phyloP scores from a whole-genome alignment of 1,140 invertebrate genomes.

The Drosophila elegans region DNA sequence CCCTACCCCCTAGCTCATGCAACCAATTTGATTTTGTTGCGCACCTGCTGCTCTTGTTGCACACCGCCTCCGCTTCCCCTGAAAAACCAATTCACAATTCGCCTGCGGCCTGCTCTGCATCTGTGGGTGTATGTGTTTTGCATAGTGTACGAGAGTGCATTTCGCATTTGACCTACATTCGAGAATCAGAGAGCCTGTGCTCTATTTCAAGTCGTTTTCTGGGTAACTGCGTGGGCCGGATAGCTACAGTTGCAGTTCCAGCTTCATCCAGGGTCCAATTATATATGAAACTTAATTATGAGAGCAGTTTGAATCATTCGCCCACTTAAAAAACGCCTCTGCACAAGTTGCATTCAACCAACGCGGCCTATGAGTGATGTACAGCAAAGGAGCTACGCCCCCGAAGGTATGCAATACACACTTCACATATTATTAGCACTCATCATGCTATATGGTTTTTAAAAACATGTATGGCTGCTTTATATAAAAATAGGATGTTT shows the following conservation, averaged over 20 bases:
- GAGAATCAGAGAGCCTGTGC: conserved; percentile 30
- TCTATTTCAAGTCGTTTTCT: conserved; percentile 25
- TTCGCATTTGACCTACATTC: conserved; percentile 75
- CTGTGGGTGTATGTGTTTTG: conserved; percentile 8
- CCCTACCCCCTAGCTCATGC: conserved; percentile 21
- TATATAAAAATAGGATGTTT: conserved; percentile 34
- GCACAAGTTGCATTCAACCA: conserved; percentile 13
- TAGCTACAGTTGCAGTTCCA: conserved; percentile 24
- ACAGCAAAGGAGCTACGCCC: conserved; percentile 29
- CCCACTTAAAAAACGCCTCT: conserved; percentile 2
- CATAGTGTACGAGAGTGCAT: conserved; percentile 57
- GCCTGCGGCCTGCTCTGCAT: conserved; percentile 56
- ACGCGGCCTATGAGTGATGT: conserved; percentile 57
- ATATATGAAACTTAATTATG: conserved; percentile 67
- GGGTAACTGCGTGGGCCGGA: conserved; percentile 37
- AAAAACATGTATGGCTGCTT: conserved; percentile 17
- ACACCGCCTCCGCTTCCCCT: conserved; percentile 37
- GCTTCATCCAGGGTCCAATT: conserved; percentile 39
- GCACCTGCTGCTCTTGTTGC: conserved; percentile 68
- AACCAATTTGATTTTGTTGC: conserved; percentile 65
- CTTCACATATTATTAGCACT: neutral
- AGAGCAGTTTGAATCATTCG: conserved; percentile 6
- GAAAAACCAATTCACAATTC: conserved; percentile 71
- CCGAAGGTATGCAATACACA: conserved; percentile 54
- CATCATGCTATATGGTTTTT: neutral